A percentile compares a stretch with the other conserved stretches of the same genome.
Conservation (phyloP, 35 echinoderm and acorn worm species). For the Patiria miniata region DNA sequence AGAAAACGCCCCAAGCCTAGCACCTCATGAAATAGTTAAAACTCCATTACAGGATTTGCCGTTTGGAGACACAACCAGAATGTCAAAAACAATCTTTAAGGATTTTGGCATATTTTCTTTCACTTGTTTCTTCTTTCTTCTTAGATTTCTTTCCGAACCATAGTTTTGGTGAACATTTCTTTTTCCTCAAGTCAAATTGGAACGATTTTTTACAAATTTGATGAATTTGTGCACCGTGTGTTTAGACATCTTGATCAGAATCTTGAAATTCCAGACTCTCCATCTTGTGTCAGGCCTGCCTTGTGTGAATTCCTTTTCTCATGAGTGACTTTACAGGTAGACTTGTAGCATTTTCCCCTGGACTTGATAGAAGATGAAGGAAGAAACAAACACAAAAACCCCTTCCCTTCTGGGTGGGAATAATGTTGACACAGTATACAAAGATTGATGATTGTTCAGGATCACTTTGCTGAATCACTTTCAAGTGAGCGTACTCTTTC, state of each 20-base stretch:
- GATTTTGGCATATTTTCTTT: neutral
- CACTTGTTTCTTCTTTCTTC: neutral
- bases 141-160: no score
- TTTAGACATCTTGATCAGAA: no score
- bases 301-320: constrained; percentile 5
- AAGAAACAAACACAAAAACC: neutral
- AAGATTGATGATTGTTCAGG: neutral
- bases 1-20: constrained; percentile 13
- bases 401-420: neutral
- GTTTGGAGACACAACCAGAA: neutral
- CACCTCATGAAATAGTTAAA: neutral
- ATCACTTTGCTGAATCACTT: no score
- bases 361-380: neutral
- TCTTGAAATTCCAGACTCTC: neutral
- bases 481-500: no score
- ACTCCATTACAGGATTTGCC: neutral
- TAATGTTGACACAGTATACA: constrained; percentile 24
- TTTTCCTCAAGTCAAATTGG: no score
- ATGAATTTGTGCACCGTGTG: no score
- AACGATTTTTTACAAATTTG: no score
- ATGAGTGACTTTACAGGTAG: neutral
- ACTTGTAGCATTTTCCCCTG: constrained; percentile 12
- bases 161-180: no score
- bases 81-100: no score
- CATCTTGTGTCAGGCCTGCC: neutral